phyloP scores from a whole-genome alignment of 1,140 invertebrate species.

The Bactericera cockerelli region DNA sequence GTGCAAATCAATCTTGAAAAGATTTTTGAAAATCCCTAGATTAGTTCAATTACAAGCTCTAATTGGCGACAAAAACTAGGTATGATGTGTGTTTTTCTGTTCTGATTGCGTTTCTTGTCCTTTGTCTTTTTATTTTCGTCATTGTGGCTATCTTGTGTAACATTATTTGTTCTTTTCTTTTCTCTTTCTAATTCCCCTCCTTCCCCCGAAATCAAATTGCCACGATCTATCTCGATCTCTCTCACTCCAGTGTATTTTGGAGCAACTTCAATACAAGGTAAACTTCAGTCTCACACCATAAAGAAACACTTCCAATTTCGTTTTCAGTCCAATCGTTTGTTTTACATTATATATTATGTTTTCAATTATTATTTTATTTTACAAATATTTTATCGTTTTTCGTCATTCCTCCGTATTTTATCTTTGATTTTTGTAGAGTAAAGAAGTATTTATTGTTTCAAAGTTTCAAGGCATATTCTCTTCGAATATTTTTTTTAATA shows the following conservation, averaged over 20 bases:
- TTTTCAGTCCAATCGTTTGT: constrained; percentile 15
- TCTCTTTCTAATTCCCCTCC: constrained; percentile 7
- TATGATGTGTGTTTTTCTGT: no score
- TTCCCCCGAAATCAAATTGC: constrained; percentile 7
- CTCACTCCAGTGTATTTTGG: constrained; percentile 81
- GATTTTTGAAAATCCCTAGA: no score
- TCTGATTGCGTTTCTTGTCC: neutral
- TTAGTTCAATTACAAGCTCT: no score
- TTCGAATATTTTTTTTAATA: no score
- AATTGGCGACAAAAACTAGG: no score
- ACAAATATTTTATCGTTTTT: constrained; percentile 11
- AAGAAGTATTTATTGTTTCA: no score
- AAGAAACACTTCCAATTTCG: neutral
- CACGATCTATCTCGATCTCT: neutral
- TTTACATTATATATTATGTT: constrained; percentile 13
- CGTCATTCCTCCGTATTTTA: constrained; percentile 11
- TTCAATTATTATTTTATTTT: constrained; percentile 9
- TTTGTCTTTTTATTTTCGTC: constrained; percentile 2
- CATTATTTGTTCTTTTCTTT: constrained; percentile 11
- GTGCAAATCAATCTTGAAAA: no score
- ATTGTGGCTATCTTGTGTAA: constrained; percentile 13
- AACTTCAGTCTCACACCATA: constrained; percentile 28
- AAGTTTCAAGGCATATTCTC: no score
- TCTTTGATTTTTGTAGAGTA: constrained; percentile 5
- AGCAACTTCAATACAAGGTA: constrained; percentile 96